Evolutionary conservation across 2,797 vertebrate species (phyloP), one percentile per base, ranked within the genome.

Genomic region (Sylvia borin): DNA sequence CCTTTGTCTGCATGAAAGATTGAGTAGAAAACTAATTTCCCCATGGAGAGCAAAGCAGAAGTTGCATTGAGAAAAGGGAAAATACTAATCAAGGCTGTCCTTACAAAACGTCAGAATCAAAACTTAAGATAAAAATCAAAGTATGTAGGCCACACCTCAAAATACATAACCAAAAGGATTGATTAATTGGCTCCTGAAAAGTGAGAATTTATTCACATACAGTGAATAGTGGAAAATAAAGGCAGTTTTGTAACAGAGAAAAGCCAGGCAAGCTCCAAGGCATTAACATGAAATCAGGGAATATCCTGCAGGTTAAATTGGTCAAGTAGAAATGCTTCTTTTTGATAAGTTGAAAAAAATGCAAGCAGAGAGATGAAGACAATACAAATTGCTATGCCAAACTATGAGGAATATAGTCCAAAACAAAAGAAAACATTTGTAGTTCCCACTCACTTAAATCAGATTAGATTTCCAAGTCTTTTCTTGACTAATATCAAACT

Each of bases 21-120:
- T 67, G 38, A 48, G 40, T 22, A 67, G 36, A 70, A 90, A 92
- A 84, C 26, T 93, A 66, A 94, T 94, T 94, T 92, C 71, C 85
- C 74, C 24, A 3, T 5, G 60, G 82, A 85, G 19, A 65, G 48
- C 14, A 74, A 76, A 88, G 71, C 22, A 73, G 50, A 67, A 68
- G 7, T 14, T 60, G 25, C 54, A 67, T 13, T 47, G 42, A 90
- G 48, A 74, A 77, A 67, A 78, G 60, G 36, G 25, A 48, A 26
- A 67, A 92, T 68, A 70, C 7, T 13, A 73, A 88, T 88, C 20
- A 67, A 92, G 45, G 36, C 34, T 2, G 0, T 9, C 13, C 11
- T 10, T 17, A n/a, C 5, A 54, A 85, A 83, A 80, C 27, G 5
- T 38, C 38, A 85, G 50, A 51, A 36, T 50, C 17, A 67, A 92